Base-by-base conservation (phyloP, 2,797 vertebrate species). In the Sebastes iracundus region DNA sequence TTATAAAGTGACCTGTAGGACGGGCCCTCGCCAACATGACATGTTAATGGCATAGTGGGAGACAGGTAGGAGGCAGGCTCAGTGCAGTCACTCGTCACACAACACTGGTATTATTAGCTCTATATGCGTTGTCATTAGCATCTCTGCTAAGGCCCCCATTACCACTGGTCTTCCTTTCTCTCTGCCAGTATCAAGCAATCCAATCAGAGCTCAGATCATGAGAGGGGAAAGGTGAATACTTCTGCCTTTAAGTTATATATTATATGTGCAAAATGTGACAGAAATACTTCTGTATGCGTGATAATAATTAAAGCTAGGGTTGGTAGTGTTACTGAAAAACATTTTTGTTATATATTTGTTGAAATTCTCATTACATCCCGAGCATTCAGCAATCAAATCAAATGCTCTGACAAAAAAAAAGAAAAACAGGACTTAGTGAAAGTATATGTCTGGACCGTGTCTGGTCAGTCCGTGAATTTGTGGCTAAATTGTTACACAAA, bases 1-100 rank as follows among this genome's bases (percentile, higher is more conserved):
- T 96, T 97, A 97, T 96, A 97, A 96, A 97, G 95, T 97, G 96
- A 97, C 97, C 96, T 94, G 94, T 90, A 94, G 95, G 96, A 97
- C 91, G 92, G 95, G 94, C 93, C 82, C 74, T 90, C 94, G 94
- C 93, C 93, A 95, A 94, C 91, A 90, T 96, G 96, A 96, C 96
- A 95, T 92, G 96, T 95, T 97, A 97, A 97, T 96, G 96, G 95
- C 93, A 94, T 95, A 95, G 94, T 95, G 93, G 96, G 93, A 97
- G 96, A 96, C 96, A 96, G 96, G 91, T 93, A 94, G 95, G 96
- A 95, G 95, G 94, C 94, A 92, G 93, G 89, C 92, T 94, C 91
- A 79, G 69, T 46, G 78, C 76, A 80, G 81, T 78, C 77, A 70
- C 46, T 81, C 5, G 9, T 86, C 81, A 73, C 67, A 81, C 70